Evolutionary conservation across 2,113 vertebrate species (phyloP).

Genomic region (Symphodus melops): DNA sequence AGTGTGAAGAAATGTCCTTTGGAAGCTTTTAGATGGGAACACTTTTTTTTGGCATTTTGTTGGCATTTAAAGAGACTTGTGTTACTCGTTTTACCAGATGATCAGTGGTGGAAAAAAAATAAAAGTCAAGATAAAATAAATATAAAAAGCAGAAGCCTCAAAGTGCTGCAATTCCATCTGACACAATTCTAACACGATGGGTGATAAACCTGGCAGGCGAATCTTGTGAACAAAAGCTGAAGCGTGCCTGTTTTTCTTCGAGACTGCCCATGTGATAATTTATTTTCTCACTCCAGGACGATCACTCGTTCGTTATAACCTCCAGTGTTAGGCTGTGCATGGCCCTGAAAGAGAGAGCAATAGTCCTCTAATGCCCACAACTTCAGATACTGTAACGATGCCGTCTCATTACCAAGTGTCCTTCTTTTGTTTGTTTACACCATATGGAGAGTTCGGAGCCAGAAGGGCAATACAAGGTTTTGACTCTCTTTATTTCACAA

Average conservation of each 20-base stretch:
- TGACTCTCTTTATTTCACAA: constrained; percentile 51
- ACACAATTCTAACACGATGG: constrained; percentile 12
- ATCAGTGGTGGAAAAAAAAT: not conserved
- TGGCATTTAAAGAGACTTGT: not conserved
- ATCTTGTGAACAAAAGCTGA: constrained; percentile 1
- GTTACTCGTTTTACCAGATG: constrained; percentile 1
- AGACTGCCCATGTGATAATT: not conserved
- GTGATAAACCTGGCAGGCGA: constrained; percentile 27
- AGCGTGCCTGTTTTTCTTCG: constrained; percentile 1
- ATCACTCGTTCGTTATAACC: constrained; percentile 45
- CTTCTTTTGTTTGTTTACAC: constrained; percentile 68
- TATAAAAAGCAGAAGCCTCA: constrained; percentile 4
- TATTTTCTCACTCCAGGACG: constrained; percentile 34
- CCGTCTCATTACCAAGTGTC: constrained; percentile 64
- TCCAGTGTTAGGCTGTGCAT: constrained; percentile 20
- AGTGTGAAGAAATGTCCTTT: constrained; percentile 34
- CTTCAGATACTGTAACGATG: constrained; percentile 55
- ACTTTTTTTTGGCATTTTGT: constrained; percentile 15
- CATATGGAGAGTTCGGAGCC: constrained; percentile 64
- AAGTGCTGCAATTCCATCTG: not conserved
- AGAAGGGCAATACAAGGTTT: constrained; percentile 55
- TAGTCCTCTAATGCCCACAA: constrained; percentile 41
- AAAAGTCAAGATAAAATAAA: not conserved
- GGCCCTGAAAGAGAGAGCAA: constrained; percentile 31
- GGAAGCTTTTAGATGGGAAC: constrained; percentile 19